Conservation (phyloP, 2,797 vertebrate genomes). For the Ciconia nigra region DNA sequence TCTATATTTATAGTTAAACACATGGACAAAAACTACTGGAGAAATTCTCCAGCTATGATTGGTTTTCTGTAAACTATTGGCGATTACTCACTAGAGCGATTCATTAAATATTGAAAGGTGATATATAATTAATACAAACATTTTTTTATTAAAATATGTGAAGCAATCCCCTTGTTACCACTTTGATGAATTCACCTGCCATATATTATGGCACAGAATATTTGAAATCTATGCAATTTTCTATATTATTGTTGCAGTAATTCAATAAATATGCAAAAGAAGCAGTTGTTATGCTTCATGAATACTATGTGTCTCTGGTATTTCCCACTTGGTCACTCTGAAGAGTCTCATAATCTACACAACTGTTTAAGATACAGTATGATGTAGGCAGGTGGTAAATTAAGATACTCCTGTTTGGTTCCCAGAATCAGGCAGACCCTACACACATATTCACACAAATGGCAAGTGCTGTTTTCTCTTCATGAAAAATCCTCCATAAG, state of each 20-base stretch:
- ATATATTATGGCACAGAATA: neutral
- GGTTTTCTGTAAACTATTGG: neutral
- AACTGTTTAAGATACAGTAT: neutral
- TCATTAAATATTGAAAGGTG: slow-evolving; percentile 46
- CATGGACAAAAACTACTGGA: neutral
- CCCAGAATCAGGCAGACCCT: neutral
- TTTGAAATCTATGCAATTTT: slow-evolving; percentile 1
- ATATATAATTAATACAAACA: slow-evolving; percentile 23
- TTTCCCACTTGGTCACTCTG: neutral
- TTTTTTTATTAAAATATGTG: neutral
- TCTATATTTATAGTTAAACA: neutral
- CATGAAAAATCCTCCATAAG: neutral
- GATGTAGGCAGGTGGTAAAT: neutral
- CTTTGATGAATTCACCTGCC: neutral
- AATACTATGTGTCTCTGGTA: neutral
- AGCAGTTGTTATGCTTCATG: neutral
- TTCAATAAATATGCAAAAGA: slow-evolving; percentile 15
- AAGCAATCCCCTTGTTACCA: slow-evolving; percentile 1
- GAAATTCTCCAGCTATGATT: neutral
- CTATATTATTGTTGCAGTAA: neutral
- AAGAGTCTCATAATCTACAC: neutral
- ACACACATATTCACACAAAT: neutral
- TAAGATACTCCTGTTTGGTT: neutral
- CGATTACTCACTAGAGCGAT: neutral
- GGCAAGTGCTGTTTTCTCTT: neutral